phyloP scores from a whole-genome alignment of 2,888 invertebrate genomes.

The Xylota sylvarum region DNA sequence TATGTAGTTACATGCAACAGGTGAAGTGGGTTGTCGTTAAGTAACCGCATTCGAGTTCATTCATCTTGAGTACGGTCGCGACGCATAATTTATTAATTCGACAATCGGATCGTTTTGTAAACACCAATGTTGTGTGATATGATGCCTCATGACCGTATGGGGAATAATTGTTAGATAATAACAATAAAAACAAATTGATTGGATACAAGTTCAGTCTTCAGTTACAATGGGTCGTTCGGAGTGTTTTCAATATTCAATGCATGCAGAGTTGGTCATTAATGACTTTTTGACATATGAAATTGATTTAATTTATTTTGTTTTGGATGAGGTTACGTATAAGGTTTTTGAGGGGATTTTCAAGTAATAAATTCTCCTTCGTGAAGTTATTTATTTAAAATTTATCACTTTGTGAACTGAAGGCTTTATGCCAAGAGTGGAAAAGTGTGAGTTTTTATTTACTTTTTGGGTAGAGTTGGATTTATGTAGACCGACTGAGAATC shows the following conservation, averaged over 20 bases:
- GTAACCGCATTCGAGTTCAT: constrained; percentile 70
- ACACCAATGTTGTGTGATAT: constrained; percentile 36
- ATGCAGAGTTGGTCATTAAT: constrained; percentile 37
- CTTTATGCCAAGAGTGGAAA: neutral
- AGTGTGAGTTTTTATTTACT: neutral
- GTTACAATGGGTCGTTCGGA: constrained; percentile 15
- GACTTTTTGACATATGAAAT: constrained; percentile 33
- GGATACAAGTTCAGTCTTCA: constrained; percentile 14
- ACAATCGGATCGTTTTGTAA: constrained; percentile 62
- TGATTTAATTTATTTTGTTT: constrained; percentile 17
- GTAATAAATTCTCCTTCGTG: neutral
- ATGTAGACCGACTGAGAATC: no score
- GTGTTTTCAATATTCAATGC: constrained; percentile 29
- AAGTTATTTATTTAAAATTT: neutral
- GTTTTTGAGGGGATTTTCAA: neutral
- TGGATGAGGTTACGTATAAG: neutral
- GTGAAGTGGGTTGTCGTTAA: constrained; percentile 42
- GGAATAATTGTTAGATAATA: constrained; percentile 57
- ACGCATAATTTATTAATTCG: constrained; percentile 58
- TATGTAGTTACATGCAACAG: constrained; percentile 9
- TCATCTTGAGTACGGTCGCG: constrained; percentile 49
- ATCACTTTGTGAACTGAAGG: neutral
- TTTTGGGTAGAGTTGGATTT: neutral
- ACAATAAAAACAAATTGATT: constrained; percentile 33
- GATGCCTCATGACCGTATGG: constrained; percentile 42